Evolutionary conservation across 2,113 vertebrate genomes (phyloP), one percentile per base, ranked within the genome.

Genomic region (Petrocephalus microphthalmus): DNA sequence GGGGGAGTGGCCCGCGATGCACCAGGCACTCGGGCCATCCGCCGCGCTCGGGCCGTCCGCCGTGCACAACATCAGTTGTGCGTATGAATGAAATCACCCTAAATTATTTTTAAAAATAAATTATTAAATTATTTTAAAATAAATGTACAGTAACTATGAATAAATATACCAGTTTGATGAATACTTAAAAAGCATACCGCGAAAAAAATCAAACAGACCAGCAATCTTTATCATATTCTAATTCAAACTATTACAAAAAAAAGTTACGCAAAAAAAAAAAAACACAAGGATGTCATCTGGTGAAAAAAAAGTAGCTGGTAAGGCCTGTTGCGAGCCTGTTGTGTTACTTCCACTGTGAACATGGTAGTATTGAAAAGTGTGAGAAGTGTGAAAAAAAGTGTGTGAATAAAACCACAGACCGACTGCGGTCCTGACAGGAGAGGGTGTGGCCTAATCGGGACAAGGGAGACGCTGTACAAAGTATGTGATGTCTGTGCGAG

Each of bases 101-200:
- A 2, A 29, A 42, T 42, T 42, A 42, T n/a, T n/a, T n/a, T 42
- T 42, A 42, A 42, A 42, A 42, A 42, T 42, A 2, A 42, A 42
- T 42, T 42, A 42, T 42, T 25, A 3, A 25, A 67, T 67, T 29
- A 13, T 29, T 67, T 67, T 13, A 29, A 67, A 64, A 25, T 64
- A 64, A 29, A 67, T 67, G 13, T 13, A 0, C 10, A 67, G 25
- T 29, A 29, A 67, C n/a, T n/a, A n/a, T n/a, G n/a, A n/a, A n/a
- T n/a, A n/a, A 13, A 29, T 29, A 67, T 13, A 29, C 60, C n/a
- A 29, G 25, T 29, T 67, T 67, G 3, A 13, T 3, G 1, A 10
- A 86, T 90, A 90, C 87, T 29, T 49, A 89, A 91, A 85, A 91
- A 90, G 74, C 60, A 64, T 7, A 29, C 60, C 3, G 1, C 60